These are phyloP conservation scores for Steinernema hermaphroditum DNA, from an alignment of 2,888 invertebrate species.

Conservation along the genomic window DNA sequence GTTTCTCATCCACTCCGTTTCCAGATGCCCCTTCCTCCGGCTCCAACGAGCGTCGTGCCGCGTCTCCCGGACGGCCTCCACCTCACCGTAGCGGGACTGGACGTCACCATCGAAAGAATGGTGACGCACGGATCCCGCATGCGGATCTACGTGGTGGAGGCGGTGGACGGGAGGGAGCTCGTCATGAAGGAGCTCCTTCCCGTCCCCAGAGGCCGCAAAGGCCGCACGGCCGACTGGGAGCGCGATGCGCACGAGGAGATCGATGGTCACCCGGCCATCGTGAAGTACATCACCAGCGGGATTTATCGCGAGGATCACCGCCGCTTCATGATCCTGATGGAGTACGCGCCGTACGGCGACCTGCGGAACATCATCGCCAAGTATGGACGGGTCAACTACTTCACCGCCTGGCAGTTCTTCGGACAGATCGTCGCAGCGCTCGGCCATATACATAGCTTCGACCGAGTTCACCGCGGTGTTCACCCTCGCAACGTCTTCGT, in stretches of 20 bases:
- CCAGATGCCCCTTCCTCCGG: neutral
- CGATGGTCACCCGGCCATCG: neutral
- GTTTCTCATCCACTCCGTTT: neutral
- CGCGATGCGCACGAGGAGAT: neutral
- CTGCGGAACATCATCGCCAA: neutral
- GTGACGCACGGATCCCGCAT: neutral
- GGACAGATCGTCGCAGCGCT: neutral
- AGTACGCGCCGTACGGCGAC: conserved; percentile 12
- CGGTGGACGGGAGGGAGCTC: neutral
- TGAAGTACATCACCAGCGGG: neutral
- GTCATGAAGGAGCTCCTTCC: neutral
- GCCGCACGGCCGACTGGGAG: neutral
- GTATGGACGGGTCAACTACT: neutral
- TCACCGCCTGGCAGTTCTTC: neutral
- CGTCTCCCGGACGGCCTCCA: neutral
- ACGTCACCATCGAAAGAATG: neutral
- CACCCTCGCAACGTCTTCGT: conserved; percentile 4
- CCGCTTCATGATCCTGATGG: neutral
- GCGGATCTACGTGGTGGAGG: neutral
- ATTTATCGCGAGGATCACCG: neutral
- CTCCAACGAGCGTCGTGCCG: neutral
- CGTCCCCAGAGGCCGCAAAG: neutral
- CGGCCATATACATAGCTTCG: neutral
- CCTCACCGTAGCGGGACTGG: neutral
- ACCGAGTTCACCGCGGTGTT: neutral